Evolutionary conservation across 2,797 vertebrate species (phyloP), one percentile per base, ranked within the genome.

Genomic region (Naso thynnoides): DNA sequence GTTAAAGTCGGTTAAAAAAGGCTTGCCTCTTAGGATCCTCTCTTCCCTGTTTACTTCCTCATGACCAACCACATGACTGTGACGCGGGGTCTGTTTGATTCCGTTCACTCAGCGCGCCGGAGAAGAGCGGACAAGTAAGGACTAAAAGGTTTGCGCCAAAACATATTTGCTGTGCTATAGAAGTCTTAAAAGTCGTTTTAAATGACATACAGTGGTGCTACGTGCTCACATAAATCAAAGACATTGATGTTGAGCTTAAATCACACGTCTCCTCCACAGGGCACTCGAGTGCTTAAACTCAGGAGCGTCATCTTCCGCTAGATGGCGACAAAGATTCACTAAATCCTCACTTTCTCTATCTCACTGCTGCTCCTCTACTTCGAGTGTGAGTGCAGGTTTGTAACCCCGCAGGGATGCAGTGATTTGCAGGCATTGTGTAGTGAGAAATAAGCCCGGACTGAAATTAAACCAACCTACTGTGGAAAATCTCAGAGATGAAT

Each of bases 1-100:
- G 15, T 26, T 1, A 0, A 9, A 65, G 2, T 52, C 1, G 13
- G 15, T 0, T 4, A 6, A 23, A 58, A 57, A 50, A 14, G 2
- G 21, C 69, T 70, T 69, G 13, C 72, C 77, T 77, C 21, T 59
- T 38, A 33, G 11, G 58, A 42, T 21, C 27, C 57, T 52, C 54
- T 69, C 50, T 85, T 75, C 78, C 83, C 81, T 94, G 78, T 93
- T 94, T 92, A 91, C 88, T 82, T 89, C 89, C 93, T 89, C 91
- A 82, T 93, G 93, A 94, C 82, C 69, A 53, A 71, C 5, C 92
- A 93, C 86, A 79, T 94, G 92, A 93, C 86, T 76, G 3, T 45
- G 31, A 10, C 23, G 15, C 13, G 39, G 73, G 83, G 83, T 81
- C 76, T 13, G 87, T 82, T 91, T 47, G 78, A 79, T 92, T 88